Percentiles rank a stretch among this genome's conserved stretches.
These are phyloP conservation scores for Ornithoptera priamus DNA, from an alignment of 2,888 invertebrate species.

Conservation along the genomic window DNA sequence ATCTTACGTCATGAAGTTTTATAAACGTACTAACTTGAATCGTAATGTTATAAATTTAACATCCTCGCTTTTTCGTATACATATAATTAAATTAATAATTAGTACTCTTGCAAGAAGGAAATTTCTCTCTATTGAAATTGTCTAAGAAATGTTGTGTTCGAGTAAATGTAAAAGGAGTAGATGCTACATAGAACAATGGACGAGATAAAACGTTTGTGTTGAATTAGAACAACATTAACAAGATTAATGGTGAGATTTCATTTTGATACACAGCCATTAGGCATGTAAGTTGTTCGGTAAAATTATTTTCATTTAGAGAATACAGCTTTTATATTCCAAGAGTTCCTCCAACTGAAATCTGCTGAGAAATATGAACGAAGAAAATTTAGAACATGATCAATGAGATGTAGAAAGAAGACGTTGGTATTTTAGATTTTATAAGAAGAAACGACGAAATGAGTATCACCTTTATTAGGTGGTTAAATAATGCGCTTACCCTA, in stretches of 20 bases:
- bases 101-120: background rate
- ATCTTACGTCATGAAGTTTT: no score
- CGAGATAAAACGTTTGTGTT: slow-evolving; percentile 1
- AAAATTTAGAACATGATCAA: no score
- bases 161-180: background rate
- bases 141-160: background rate
- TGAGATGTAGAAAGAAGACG: no score
- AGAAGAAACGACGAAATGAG: no score
- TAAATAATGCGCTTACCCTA: no score
- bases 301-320: background rate
- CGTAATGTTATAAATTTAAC: no score
- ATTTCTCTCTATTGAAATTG: background rate
- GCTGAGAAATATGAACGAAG: background rate
- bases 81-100: background rate
- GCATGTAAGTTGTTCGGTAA: background rate
- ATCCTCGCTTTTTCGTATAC: no score
- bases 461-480: no score
- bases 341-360: background rate
- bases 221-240: slow-evolving; percentile 4
- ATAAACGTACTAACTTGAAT: no score
- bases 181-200: slow-evolving; percentile 7
- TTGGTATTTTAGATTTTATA: no score
- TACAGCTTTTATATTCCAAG: background rate
- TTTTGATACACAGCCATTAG: slow-evolving; percentile 1
- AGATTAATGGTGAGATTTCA: slow-evolving; percentile 2